These are phyloP conservation scores for Colletes latitarsis DNA, from an alignment of 1,140 invertebrate species.

Conservation along the genomic window DNA sequence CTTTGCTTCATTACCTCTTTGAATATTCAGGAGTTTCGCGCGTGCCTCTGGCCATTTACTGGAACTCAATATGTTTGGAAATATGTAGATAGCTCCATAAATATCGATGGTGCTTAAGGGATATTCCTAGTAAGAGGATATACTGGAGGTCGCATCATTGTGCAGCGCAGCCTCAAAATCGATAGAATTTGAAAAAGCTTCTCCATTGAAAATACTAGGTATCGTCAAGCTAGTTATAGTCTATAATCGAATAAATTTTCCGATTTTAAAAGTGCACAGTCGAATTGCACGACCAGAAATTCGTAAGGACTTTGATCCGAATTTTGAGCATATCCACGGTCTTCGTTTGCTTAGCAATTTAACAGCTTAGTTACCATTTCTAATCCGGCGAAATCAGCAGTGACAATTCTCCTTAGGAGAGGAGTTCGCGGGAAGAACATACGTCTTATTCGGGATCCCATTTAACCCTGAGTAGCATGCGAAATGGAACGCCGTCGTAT, in stretches of 20 bases:
- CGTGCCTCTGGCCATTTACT: conserved; percentile 76
- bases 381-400: conserved; percentile 57
- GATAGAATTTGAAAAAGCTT: background rate
- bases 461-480: conserved; percentile 5
- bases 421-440: conserved; percentile 32
- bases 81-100: conserved; percentile 75
- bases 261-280: background rate
- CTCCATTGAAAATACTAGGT: background rate
- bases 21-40: conserved; percentile 79
- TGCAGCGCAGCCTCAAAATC: conserved; percentile 36
- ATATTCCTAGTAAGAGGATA: conserved; percentile 35
- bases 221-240: background rate
- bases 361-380: conserved; percentile 61
- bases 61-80: conserved; percentile 78
- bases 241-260: background rate
- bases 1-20: conserved; percentile 79
- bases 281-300: background rate
- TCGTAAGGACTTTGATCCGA: conserved; percentile 38
- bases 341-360: conserved; percentile 63
- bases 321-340: conserved; percentile 19
- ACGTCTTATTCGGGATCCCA: conserved; percentile 30
- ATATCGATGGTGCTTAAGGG: conserved; percentile 67
- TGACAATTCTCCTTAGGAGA: conserved; percentile 50
- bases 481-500: conserved; percentile 35
- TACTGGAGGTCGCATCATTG: conserved; percentile 10